Conservation (phyloP, 2,797 vertebrate species). For the Phrynocephalus forsythii region DNA sequence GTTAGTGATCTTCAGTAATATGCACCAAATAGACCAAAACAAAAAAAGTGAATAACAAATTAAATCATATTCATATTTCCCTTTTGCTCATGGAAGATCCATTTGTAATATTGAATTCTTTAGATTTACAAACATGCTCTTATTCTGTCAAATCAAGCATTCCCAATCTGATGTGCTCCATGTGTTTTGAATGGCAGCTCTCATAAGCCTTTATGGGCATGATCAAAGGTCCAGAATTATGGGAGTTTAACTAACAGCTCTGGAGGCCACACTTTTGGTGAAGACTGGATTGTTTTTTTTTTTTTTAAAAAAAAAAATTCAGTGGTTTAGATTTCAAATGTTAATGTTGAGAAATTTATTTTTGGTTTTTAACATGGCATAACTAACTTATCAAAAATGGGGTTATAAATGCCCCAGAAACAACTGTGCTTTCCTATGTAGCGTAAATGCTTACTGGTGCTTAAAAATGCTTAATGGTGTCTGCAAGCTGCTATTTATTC, state of each 20-base stretch:
- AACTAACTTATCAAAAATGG: constrained; percentile 84
- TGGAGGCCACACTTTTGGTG: not conserved
- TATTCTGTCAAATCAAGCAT: constrained; percentile 6
- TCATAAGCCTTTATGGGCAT: not conserved
- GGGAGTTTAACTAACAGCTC: not conserved
- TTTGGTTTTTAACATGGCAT: constrained; percentile 31
- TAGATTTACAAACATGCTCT: constrained; percentile 1
- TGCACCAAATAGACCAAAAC: constrained; percentile 29
- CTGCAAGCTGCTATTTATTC: constrained; percentile 86
- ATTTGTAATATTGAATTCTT: constrained; percentile 28
- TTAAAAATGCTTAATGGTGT: constrained; percentile 81
- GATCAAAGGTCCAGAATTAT: not conserved
- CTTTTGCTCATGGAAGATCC: constrained; percentile 18
- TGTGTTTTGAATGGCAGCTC: not conserved
- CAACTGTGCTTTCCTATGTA: constrained; percentile 79
- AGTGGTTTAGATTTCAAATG: constrained; percentile 48
- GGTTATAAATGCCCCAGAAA: constrained; percentile 70
- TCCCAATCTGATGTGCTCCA: not conserved
- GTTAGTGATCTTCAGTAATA: constrained; percentile 66
- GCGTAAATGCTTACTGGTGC: constrained; percentile 72
- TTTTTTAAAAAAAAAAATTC: constrained; percentile 1
- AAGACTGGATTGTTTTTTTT: not conserved
- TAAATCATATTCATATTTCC: constrained; percentile 10
- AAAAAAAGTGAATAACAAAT: constrained; percentile 36
- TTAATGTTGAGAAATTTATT: constrained; percentile 46